Conservation (phyloP, 2,888 invertebrate genomes). For the Aromia moschata region DNA sequence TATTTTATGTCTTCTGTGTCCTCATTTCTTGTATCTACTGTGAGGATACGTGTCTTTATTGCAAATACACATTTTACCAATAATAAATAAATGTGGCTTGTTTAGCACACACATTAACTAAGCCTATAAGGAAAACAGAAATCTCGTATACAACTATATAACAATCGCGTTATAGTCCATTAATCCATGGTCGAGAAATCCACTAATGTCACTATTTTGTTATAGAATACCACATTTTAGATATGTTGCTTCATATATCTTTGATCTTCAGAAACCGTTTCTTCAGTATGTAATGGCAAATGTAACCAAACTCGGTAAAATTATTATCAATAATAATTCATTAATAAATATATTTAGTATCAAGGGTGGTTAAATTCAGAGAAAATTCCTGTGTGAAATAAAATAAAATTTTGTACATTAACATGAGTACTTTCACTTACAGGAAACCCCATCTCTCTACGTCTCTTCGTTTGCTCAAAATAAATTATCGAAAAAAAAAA, state of each 20-base stretch:
- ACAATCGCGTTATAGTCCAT: neutral
- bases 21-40: constrained; percentile 31
- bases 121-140: constrained; percentile 16
- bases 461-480: too few species aligned
- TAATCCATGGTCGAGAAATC: constrained; percentile 1
- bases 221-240: constrained; percentile 1
- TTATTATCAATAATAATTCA: too few species aligned
- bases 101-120: constrained; percentile 5
- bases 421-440: too few species aligned
- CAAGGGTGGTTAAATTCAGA: too few species aligned
- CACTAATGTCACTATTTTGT: constrained; percentile 5
- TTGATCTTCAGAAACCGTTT: neutral
- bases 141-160: constrained; percentile 8
- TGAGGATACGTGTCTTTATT: constrained; percentile 34
- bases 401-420: too few species aligned
- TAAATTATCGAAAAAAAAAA: too few species aligned
- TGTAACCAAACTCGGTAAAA: too few species aligned
- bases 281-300: neutral
- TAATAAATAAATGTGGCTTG: constrained; percentile 27
- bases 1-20: constrained; percentile 24
- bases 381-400: too few species aligned
- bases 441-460: too few species aligned
- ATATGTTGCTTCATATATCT: neutral
- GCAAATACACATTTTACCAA: constrained; percentile 31
- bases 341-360: too few species aligned